Evolutionary conservation across 2,888 invertebrate species (phyloP), one percentile per base, ranked within the genome.

Genomic region (Tenodera sinensis): DNA sequence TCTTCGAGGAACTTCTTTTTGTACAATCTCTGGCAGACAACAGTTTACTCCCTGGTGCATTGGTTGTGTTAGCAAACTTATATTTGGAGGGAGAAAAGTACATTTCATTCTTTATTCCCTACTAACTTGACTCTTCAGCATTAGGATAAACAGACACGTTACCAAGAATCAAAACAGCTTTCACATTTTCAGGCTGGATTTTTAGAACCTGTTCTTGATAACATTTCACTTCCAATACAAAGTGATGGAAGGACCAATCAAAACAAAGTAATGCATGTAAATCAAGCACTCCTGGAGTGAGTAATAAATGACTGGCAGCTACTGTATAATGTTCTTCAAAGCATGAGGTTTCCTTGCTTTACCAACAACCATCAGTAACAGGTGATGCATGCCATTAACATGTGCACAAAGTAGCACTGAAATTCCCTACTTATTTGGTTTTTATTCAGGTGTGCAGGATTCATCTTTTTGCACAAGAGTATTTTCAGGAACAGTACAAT

Each of bases 261-360:
- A 4, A 25, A 14, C n/a, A 83, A 83, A 12, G 84, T 83, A 15
- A 15, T 47, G 25, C 54, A 15, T 42, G 88, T 88, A 28, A 84
- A 84, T 27, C 88, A 88, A 7, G 84, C 88, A 88, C 28, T 88
- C 9, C 47, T 88, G 20, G 88, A 88, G 28, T 54, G 84, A n/a
- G 9, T n/a, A n/a, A n/a, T n/a, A 28, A 28, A 84, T 84, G 28
- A 47, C 83, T 14, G 83, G 88, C 54, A 84, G 28, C 6, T 83
- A 20, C 1, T 83, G n/a, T 54, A 88, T n/a, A 3, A 28, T 84
- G 54, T 47, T 7, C 47, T 88, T 88, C 4, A 88, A 27, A 7
- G 28, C 84, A 54, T 28, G n/a, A 7, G 83, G 88, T 14, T 83
- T 9, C 34, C 83, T 28, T 20, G 86, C 27, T 54, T 86, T 86